Base-by-base conservation (phyloP, 2,797 vertebrate genomes). In the Darevskia nairensis region DNA sequence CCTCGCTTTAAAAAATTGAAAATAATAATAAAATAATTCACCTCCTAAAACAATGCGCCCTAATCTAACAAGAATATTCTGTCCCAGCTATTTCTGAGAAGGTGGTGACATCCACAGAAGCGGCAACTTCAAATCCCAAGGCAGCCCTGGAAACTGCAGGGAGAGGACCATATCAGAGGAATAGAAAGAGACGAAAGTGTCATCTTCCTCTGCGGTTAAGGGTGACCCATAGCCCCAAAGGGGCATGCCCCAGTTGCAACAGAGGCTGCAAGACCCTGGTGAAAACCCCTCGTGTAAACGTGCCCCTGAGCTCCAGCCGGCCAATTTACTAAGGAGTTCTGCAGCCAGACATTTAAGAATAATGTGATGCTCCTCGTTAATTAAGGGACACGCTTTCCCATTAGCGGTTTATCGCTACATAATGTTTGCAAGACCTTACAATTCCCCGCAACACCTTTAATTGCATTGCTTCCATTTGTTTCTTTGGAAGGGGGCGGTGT, bases 291-390 rank as follows among this genome's bases (percentile, higher is more conserved):
- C 13, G 15, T 39, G 72, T 32, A 77, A 68, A 68, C 87, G 91
- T 85, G 81, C 88, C 88, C 25, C 88, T 59, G 84, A 55, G 3
- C 50, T 92, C 93, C 87, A 93, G 88, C 91, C 89, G 84, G 88
- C 85, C 84, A 93, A 89, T 93, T 95, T 92, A 86, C 75, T 85
- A 92, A 89, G 89, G 59, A 84, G 86, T 85, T 93, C 86, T 93
- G 79, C 72, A 91, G 91, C 66, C 91, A 91, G 88, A 59, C 83
- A 64, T 91, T 94, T 94, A 69, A 88, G 78, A 94, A 94, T 68
- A 90, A 94, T 94, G 92, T 87, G 91, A 93, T 92, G 88, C 87
- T 85, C 68, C 87, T 95, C 74, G 80, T 93, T 94, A 95, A 95
- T 90, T 91, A 96, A 93, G 69, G 92, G 89, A 89, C 91, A 91